Percentiles rank a stretch among this genome's conserved stretches.
Conservation (phyloP, 2,797 vertebrate species). For the Discoglossus pictus region DNA sequence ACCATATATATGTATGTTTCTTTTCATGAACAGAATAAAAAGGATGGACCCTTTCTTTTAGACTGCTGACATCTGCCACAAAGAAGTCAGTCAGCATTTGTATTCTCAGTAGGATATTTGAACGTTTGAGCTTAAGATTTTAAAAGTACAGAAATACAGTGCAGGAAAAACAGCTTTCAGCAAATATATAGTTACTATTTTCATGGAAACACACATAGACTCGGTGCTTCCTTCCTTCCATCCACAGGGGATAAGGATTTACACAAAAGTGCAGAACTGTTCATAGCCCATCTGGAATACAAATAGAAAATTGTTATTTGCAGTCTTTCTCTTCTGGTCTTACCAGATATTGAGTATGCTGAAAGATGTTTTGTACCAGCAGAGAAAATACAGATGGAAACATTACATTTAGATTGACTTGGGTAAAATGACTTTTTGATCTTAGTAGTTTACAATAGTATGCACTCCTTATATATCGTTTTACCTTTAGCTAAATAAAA, state of each 20-base stretch:
- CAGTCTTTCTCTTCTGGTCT: neutral
- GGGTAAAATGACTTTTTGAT: neutral
- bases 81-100: slow-evolving; percentile 6
- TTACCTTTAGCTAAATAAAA: too few relatives aligned
- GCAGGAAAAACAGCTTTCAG: slow-evolving; percentile 1
- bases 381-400: neutral
- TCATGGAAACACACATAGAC: slow-evolving; percentile 12
- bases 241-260: slow-evolving; percentile 6
- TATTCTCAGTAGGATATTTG: slow-evolving; percentile 5
- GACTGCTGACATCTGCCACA: slow-evolving; percentile 8
- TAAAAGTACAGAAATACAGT: neutral
- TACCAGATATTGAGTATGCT: neutral
- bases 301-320: slow-evolving; percentile 29
- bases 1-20: neutral
- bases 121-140: slow-evolving; percentile 3
- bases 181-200: slow-evolving; percentile 23
- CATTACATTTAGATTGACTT: neutral
- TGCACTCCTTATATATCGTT: too few relatives aligned
- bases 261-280: slow-evolving; percentile 7
- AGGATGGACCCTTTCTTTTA: neutral
- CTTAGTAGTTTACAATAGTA: too few relatives aligned
- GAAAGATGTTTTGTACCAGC: slow-evolving; percentile 3
- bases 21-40: slow-evolving; percentile 2
- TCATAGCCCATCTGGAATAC: slow-evolving; percentile 22
- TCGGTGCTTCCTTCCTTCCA: slow-evolving; percentile 6